phyloP scores from a whole-genome alignment of 2,888 invertebrate species.

The Oscheius sp. region DNA sequence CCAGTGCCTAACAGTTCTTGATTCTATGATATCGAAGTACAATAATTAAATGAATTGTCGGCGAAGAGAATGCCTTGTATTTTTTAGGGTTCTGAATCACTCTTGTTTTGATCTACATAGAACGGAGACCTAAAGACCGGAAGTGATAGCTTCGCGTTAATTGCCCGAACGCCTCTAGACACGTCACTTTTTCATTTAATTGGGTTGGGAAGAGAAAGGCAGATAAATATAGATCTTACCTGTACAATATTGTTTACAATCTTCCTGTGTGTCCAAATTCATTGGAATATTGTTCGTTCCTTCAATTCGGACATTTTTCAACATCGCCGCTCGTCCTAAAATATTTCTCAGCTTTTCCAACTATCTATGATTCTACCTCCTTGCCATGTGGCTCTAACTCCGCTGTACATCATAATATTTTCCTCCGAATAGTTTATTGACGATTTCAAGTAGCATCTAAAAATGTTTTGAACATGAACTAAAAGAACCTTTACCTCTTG shows the following conservation, averaged over 20 bases:
- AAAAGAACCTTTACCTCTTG: slow-evolving; percentile 32
- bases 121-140: no score
- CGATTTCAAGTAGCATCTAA: slow-evolving; percentile 62
- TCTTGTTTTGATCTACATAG: background rate
- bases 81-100: background rate
- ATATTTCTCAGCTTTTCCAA: background rate
- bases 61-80: background rate
- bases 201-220: no score
- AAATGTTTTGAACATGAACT: background rate
- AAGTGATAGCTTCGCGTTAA: no score
- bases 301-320: slow-evolving; percentile 58
- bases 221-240: slow-evolving; percentile 50
- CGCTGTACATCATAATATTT: slow-evolving; percentile 53
- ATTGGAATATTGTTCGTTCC: slow-evolving; percentile 56
- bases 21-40: background rate
- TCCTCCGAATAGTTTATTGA: slow-evolving; percentile 64
- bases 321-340: slow-evolving; percentile 43
- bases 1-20: background rate
- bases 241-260: slow-evolving; percentile 63
- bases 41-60: slow-evolving; percentile 10
- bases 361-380: slow-evolving; percentile 4
- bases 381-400: slow-evolving; percentile 58
- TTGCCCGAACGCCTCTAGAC: no score
- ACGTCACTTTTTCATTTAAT: no score
- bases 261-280: slow-evolving; percentile 53